These are phyloP conservation scores for Tenualosa ilisha DNA, from an alignment of 2,797 vertebrate species.

Conservation along the genomic window DNA sequence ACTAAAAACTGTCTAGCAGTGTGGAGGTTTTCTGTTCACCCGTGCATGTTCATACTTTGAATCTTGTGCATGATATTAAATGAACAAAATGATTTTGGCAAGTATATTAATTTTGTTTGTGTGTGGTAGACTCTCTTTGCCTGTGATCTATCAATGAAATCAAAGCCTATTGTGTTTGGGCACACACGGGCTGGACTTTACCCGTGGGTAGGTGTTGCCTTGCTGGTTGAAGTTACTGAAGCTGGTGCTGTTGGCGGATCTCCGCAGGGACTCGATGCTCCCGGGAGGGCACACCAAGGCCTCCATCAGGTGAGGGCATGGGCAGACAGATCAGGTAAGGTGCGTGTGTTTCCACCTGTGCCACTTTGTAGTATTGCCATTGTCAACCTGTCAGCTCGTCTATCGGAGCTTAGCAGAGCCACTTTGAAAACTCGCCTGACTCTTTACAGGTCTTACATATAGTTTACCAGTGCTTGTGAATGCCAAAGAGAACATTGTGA, in stretches of 20 bases:
- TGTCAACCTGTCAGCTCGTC: background rate
- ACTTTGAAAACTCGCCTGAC: background rate
- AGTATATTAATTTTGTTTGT: too few relatives aligned
- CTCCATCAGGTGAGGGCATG: constrained; percentile 69
- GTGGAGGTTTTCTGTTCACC: too few relatives aligned
- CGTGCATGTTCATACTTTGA: too few relatives aligned
- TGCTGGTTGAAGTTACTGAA: constrained; percentile 70
- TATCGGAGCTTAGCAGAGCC: background rate
- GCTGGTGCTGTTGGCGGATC: constrained; percentile 66
- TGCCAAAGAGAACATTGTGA: background rate
- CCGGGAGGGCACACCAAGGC: constrained; percentile 66
- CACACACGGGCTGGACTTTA: constrained; percentile 53
- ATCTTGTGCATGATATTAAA: too few relatives aligned
- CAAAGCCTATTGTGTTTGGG: background rate
- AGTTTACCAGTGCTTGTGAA: background rate
- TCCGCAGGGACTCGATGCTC: constrained; percentile 73
- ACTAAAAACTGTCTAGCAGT: too few relatives aligned
- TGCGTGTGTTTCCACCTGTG: background rate
- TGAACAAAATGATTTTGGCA: too few relatives aligned
- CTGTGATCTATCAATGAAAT: too few relatives aligned
- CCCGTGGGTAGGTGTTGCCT: constrained; percentile 73
- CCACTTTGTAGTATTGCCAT: background rate
- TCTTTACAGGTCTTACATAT: background rate
- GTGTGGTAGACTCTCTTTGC: too few relatives aligned
- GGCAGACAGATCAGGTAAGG: constrained; percentile 50